Percentiles rank a stretch among this genome's conserved stretches.
phyloP scores from a whole-genome alignment of 2,797 vertebrate genomes.

The Prionace glauca region DNA sequence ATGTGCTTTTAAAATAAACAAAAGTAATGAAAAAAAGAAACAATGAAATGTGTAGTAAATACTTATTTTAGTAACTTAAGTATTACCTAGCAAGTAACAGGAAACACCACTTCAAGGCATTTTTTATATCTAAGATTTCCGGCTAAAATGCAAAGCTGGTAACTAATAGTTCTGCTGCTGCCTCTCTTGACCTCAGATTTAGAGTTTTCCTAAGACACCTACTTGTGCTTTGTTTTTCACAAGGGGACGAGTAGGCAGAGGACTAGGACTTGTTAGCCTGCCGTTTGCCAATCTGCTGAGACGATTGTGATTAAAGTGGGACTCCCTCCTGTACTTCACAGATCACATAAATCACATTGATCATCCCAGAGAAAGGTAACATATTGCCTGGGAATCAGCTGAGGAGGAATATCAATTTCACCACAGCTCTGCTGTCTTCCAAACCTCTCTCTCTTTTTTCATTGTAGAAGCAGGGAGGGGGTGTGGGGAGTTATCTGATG shows the following conservation, averaged over 20 bases:
- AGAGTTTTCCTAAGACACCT: constrained; percentile 33
- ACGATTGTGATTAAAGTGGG: constrained; percentile 76
- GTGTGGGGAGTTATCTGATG: constrained; percentile 44
- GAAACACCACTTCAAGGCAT: background rate
- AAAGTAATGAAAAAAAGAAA: background rate
- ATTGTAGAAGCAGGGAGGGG: constrained; percentile 45
- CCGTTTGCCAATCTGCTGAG: constrained; percentile 65
- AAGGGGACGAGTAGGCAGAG: constrained; percentile 47
- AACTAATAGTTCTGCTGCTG: constrained; percentile 51
- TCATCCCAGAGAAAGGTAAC: constrained; percentile 83
- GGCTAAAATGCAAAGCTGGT: constrained; percentile 19
- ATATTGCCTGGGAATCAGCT: constrained; percentile 81
- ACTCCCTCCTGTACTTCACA: constrained; percentile 68
- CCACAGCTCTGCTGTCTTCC: constrained; percentile 66
- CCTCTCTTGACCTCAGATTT: constrained; percentile 44
- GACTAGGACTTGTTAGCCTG: constrained; percentile 61
- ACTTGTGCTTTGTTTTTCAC: constrained; percentile 41
- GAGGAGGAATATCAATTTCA: constrained; percentile 78
- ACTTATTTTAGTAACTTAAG: background rate
- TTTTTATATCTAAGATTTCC: background rate
- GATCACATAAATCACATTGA: constrained; percentile 86
- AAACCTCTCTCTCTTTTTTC: constrained; percentile 47
- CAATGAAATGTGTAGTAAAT: background rate
- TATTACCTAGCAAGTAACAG: background rate
- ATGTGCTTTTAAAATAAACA: background rate